These are phyloP conservation scores for Cosmia trapezina DNA, from an alignment of 2,888 invertebrate genomes.

Conservation along the genomic window DNA sequence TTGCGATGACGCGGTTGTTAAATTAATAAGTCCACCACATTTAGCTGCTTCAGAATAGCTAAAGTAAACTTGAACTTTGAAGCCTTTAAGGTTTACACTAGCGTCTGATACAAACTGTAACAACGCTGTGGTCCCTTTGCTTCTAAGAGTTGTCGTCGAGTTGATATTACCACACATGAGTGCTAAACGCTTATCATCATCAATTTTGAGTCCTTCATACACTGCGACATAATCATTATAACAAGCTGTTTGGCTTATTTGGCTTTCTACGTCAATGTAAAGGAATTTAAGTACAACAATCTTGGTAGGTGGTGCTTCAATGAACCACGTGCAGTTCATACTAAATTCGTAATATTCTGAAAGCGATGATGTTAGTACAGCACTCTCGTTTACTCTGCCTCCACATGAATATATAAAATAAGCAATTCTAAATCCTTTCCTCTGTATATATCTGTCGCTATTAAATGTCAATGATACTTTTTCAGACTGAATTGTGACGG, in stretches of 20 bases:
- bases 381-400: constrained; percentile 92
- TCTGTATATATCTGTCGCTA: constrained; percentile 90
- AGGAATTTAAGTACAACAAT: constrained; percentile 92
- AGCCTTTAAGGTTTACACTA: constrained; percentile 86
- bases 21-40: constrained; percentile 93
- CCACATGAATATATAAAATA: constrained; percentile 93
- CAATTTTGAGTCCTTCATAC: constrained; percentile 84
- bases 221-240: constrained; percentile 91
- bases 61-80: constrained; percentile 91
- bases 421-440: constrained; percentile 91
- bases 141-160: constrained; percentile 89
- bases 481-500: constrained; percentile 75
- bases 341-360: constrained; percentile 86
- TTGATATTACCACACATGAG: constrained; percentile 92
- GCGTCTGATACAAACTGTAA: constrained; percentile 88
- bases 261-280: constrained; percentile 89
- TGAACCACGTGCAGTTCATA: constrained; percentile 94
- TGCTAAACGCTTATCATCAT: constrained; percentile 86
- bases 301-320: constrained; percentile 92
- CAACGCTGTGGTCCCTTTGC: constrained; percentile 90
- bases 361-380: constrained; percentile 87
- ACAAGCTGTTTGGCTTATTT: constrained; percentile 88
- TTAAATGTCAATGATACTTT: constrained; percentile 87
- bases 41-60: constrained; percentile 89
- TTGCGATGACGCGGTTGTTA: constrained; percentile 81